Evolutionary conservation across 2,888 invertebrate genomes (phyloP), one percentile per base, ranked within the genome.

Genomic region (Labia minor): DNA sequence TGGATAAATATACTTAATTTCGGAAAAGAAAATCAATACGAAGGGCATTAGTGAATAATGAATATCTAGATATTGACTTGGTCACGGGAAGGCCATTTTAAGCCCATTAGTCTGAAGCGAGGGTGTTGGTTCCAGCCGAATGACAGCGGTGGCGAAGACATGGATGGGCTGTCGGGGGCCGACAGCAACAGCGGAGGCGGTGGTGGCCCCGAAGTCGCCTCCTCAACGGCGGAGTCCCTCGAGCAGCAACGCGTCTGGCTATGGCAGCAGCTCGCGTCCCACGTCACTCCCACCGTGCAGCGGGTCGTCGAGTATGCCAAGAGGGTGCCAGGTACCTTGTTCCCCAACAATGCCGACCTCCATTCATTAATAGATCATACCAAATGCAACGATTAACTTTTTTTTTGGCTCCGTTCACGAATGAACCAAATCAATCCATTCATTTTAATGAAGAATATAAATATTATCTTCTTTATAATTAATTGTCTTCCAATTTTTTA

Each of bases 231-330:
- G 26, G 86, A 86, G 72, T 84, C 84, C 67, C 79, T 83, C 65
- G 92, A 93, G 76, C 82, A 85, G 71, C 85, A 88, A 74, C 86
- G 89, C 73, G 86, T 92, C 71, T 83, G 88, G 77, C 84, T 95
- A 76, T 96, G 95, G 93, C 89, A 92, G 76, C 88, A 91, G 74
- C 86, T 94, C 75, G 92, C 95, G 14, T 78, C 84, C 65, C 87
- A 90, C 70, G 87, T 95, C 75, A 93, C 94, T 11, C 94, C 95
- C 4, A 87, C 89, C 73, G 93, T 97, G 66, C 92, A 94, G 75
- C 88, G 90, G 77, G 90, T 96, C 72, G 97, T 98, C 26, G 96
- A 97, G 78, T 97, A 96, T 77, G 95, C 95, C 66, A 98, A 98
- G 79, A 83, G 91, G 73, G 87, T 96, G 73, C 96, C 97, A 70